A percentile compares a stretch with the other conserved stretches of the same genome.
phyloP scores from a whole-genome alignment of 2,797 vertebrate species.

The Clarias platycephalus region DNA sequence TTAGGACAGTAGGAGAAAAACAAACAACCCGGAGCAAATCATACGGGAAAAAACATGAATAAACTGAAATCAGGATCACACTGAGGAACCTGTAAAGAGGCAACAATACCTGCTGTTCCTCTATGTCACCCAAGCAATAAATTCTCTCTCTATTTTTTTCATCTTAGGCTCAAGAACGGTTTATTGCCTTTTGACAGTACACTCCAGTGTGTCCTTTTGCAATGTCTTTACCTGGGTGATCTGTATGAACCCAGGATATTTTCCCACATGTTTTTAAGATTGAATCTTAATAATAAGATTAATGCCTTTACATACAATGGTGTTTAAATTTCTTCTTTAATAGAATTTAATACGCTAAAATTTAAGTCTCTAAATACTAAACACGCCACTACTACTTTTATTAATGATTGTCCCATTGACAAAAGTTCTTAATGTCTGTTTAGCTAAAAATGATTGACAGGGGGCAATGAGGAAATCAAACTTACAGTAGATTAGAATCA shows the following conservation, averaged over 20 bases:
- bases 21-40: background rate
- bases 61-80: background rate
- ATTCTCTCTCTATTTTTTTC: background rate
- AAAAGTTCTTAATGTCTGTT: conserved; percentile 4
- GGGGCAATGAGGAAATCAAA: background rate
- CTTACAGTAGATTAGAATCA: conserved; percentile 10
- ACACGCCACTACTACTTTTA: too few species aligned
- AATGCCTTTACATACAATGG: background rate
- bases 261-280: background rate
- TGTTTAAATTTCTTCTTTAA: background rate
- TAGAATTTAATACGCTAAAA: background rate
- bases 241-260: background rate
- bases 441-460: background rate
- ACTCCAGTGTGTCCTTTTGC: background rate
- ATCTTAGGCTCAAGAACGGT: background rate
- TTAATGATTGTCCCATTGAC: background rate
- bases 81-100: background rate
- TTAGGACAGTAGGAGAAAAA: background rate
- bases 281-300: background rate
- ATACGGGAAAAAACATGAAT: background rate
- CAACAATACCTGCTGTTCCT: background rate
- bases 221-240: background rate
- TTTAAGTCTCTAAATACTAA: background rate
- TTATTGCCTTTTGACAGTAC: conserved; percentile 11
- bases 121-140: background rate